phyloP scores from a whole-genome alignment of 2,888 invertebrate species.

The Argynnis bischoffii region DNA sequence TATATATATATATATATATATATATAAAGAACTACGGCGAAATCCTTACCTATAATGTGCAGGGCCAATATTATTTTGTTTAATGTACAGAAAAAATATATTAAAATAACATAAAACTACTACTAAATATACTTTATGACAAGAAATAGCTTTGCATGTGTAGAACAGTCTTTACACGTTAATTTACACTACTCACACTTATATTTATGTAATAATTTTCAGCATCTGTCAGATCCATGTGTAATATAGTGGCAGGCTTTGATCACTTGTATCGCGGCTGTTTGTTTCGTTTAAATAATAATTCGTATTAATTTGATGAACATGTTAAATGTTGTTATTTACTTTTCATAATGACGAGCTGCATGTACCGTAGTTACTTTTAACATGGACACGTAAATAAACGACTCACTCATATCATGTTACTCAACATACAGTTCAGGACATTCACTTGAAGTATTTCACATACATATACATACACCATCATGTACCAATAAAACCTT shows the following conservation, averaged over 20 bases:
- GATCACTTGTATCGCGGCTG: constrained; percentile 2
- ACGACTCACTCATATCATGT: background rate
- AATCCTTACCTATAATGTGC: no score
- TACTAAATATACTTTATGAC: background rate
- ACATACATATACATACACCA: constrained; percentile 12
- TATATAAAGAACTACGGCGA: no score
- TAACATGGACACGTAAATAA: background rate
- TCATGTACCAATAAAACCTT: constrained; percentile 2
- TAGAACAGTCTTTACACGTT: constrained; percentile 8
- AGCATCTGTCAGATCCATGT: constrained; percentile 6
- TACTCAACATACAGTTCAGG: constrained; percentile 1
- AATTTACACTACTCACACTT: background rate
- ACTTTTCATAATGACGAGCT: background rate
- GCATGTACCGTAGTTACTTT: constrained; percentile 14
- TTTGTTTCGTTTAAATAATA: background rate
- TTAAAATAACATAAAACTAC: background rate
- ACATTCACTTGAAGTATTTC: background rate
- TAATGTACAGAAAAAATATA: no score
- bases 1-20: no score
- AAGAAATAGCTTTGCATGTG: constrained; percentile 16
- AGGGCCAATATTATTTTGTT: no score
- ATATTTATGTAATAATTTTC: background rate
- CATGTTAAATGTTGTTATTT: constrained; percentile 1
- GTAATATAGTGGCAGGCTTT: constrained; percentile 13
- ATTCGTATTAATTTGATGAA: background rate